Base-by-base conservation (phyloP, 1,140 invertebrate species). In the Listronotus oregonensis region DNA sequence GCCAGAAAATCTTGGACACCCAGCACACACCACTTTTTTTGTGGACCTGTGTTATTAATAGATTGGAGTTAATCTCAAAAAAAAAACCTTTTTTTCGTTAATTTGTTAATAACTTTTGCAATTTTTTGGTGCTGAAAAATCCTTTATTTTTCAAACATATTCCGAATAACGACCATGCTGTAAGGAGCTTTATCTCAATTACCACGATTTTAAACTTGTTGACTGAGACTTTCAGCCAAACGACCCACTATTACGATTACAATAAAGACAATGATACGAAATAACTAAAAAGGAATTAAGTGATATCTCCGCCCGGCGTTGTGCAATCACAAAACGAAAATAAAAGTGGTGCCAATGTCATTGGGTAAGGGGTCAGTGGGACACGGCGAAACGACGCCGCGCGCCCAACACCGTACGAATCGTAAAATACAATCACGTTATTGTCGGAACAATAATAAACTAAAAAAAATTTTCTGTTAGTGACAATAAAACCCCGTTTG, bases 301-400 rank as follows among this genome's bases (percentile, higher is more conserved):
- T 64, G 52, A 64, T 64, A 64, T 64, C 62, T 46, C 58, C 34
- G 50, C 10, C 4, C 43, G n/a, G 17, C 7, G 50, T 66, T 66
- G 64, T 56, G 64, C 56, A 66, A 66, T 61, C 55, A 21, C 39
- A 21, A 66, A 69, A 69, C 51, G 67, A 69, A 69, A 69, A 65
- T 66, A 66, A 77, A 80, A 83, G 81, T 80, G 71, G 76, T 82
- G 81, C 80, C 82, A 83, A 81, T 83, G 81, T 82, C 81, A 83
- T 75, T 82, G 77, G 80, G 81, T 82, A 83, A 82, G 80, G 77
- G 81, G 82, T 83, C 78, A 83, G 78, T 83, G 73, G 81, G 82
- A 75, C 80, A 82, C 40, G 63, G 55, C 63, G 15, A 52, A 34
- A 14, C 43, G 15, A n/a, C 63, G 47, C 37, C n/a, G n/a, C n/a